Conservation (phyloP, 2,888 invertebrate genomes). For the Synergus japonicus region DNA sequence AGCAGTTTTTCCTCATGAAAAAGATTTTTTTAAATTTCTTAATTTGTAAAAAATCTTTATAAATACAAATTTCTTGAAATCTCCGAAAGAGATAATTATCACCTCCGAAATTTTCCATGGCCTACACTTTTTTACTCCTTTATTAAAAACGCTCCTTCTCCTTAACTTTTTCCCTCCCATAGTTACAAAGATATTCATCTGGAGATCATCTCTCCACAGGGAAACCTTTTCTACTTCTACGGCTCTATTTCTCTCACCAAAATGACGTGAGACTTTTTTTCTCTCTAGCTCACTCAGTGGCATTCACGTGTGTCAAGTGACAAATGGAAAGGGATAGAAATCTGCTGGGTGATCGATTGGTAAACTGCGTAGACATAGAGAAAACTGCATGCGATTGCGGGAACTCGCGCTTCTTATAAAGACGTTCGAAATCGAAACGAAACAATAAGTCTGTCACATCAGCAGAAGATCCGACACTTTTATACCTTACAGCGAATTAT, state of each 20-base stretch:
- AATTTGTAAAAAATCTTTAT: too few species aligned
- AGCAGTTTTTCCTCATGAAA: too few species aligned
- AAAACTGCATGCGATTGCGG: slow-evolving; percentile 32
- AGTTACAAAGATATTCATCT: slow-evolving; percentile 9
- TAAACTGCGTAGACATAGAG: neutral
- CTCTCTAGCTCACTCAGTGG: neutral
- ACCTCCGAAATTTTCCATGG: neutral
- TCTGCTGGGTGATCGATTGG: slow-evolving; percentile 8
- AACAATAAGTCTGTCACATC: slow-evolving; percentile 31
- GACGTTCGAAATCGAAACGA: slow-evolving; percentile 13
- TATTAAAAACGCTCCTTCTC: slow-evolving; percentile 1
- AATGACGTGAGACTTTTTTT: slow-evolving; percentile 32
- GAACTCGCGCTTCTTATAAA: slow-evolving; percentile 1
- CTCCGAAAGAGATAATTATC: neutral
- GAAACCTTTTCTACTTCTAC: neutral
- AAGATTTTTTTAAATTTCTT: too few species aligned
- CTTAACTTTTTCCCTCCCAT: neutral
- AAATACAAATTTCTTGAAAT: too few species aligned
- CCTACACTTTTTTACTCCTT: slow-evolving; percentile 7
- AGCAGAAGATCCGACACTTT: slow-evolving; percentile 9
- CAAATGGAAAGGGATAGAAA: slow-evolving; percentile 32
- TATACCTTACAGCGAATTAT: neutral
- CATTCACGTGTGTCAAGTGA: slow-evolving; percentile 17
- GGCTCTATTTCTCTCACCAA: slow-evolving; percentile 17
- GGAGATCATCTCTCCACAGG: slow-evolving; percentile 1